These are phyloP conservation scores for Pelobates fuscus DNA, from an alignment of 2,113 vertebrate species.

Conservation along the genomic window DNA sequence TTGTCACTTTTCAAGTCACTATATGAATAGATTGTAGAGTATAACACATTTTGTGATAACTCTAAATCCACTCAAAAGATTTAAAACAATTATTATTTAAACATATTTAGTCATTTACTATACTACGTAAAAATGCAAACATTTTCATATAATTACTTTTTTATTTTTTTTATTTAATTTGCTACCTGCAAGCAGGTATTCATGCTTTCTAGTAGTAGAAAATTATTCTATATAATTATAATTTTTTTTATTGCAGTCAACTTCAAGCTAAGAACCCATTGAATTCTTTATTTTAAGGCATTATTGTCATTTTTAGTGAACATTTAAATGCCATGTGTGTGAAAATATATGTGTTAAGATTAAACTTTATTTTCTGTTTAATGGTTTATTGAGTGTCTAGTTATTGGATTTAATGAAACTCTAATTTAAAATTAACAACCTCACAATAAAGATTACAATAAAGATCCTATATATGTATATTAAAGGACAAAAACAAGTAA, in stretches of 20 bases:
- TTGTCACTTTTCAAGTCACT: background rate
- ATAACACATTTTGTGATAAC: conserved; percentile 7
- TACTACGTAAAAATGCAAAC: conserved; percentile 25
- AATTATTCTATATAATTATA: conserved; percentile 32
- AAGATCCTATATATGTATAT: conserved; percentile 28
- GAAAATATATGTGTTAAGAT: conserved; percentile 42
- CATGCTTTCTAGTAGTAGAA: conserved; percentile 38
- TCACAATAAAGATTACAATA: background rate
- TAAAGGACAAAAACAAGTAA: conserved; percentile 22
- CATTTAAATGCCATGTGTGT: conserved; percentile 42
- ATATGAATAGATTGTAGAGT: background rate
- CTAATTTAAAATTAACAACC: conserved; percentile 42
- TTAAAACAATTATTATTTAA: conserved; percentile 48
- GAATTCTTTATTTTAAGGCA: conserved; percentile 39
- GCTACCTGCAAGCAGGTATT: conserved; percentile 49
- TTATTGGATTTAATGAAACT: conserved; percentile 38
- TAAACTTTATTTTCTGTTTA: conserved; percentile 31
- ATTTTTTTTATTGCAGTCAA: conserved; percentile 40
- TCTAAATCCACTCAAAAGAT: background rate
- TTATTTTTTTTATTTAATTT: conserved; percentile 33
- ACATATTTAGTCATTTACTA: conserved; percentile 37
- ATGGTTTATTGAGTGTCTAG: conserved; percentile 3
- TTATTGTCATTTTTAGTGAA: conserved; percentile 41
- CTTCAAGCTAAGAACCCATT: conserved; percentile 36
- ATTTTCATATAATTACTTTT: conserved; percentile 30